Evolutionary conservation across 1,140 invertebrate species (phyloP).

Genomic region (Thaumetopoea pityocampa): DNA sequence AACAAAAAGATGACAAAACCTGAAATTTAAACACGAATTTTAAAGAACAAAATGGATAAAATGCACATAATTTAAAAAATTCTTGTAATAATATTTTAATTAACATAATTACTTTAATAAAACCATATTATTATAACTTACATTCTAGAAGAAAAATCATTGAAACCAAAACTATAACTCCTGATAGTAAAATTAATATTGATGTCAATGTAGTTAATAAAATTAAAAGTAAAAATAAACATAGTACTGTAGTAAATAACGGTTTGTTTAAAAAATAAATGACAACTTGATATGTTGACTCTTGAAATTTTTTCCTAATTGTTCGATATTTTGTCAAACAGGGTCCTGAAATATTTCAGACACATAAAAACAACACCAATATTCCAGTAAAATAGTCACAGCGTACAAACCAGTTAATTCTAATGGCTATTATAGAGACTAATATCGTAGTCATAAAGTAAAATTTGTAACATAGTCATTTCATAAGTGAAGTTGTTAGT

Average conservation of each 20-base stretch:
- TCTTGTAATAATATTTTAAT: background rate
- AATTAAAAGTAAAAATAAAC: constrained; percentile 14
- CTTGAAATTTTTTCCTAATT: background rate
- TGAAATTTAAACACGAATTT: too few species aligned
- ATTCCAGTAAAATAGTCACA: too few species aligned
- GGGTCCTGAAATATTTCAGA: constrained; percentile 39
- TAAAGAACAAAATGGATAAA: background rate
- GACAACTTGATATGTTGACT: background rate
- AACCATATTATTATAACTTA: constrained; percentile 3
- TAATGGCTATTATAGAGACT: too few species aligned
- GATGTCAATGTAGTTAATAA: constrained; percentile 4
- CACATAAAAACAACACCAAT: constrained; percentile 21
- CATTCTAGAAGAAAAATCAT: constrained; percentile 11
- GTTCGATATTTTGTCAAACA: constrained; percentile 6
- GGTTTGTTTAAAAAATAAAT: constrained; percentile 27
- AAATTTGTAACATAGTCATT: too few species aligned
- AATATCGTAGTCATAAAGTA: too few species aligned
- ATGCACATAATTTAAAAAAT: background rate
- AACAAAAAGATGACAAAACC: too few species aligned
- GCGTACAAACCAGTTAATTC: too few species aligned
- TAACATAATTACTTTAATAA: background rate
- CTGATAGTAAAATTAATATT: constrained; percentile 1
- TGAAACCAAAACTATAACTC: constrained; percentile 2
- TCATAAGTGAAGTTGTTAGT: too few species aligned
- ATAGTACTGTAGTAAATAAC: constrained; percentile 25